Evolutionary conservation across 2,797 vertebrate genomes (phyloP), one percentile per base, ranked within the genome.

Genomic region (Enteromius argenteus): DNA sequence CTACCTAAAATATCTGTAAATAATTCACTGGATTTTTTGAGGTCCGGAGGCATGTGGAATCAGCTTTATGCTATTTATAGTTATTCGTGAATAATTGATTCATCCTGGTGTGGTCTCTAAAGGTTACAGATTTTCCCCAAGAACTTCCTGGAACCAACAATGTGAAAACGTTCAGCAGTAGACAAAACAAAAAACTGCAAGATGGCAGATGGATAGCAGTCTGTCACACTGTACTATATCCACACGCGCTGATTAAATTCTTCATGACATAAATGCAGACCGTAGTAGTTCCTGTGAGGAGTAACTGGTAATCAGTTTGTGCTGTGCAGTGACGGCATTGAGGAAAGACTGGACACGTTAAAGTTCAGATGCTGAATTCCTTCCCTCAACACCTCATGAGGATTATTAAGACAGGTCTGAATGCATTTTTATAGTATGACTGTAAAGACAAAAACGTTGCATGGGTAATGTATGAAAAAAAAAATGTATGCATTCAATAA

Each of bases 41-140:
- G 46, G 46, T 56, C 73, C 23, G 9, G 7, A 27, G 27, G 17
- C 3, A 76, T 56, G 62, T 19, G 13, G 44, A 53, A 68, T 76
- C 19, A 60, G 13, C 13, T 49, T 62, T 27, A 35, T 11, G 44
- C n/a, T 71, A 81, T 81, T 46, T 56, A 51, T 69, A 71, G 75
- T 17, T n/a, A 46, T 27, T 77, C 49, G 11, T 82, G 53, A 85
- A 85, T 69, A 81, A 85, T 77, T 77, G 39, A 81, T 76, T 21
- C 15, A 58, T 68, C 19, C 27, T 74, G 69, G 13, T 23, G 3
- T 46, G 68, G 13, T 60, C 49, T 80, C 10, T 23, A 60, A 60
- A 72, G 17, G 17, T 73, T 23, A 35, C 39, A 49, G 56, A 81
- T 62, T 73, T 44, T 72, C 9, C 8, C 19, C 19, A 35, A 44